phyloP scores from a whole-genome alignment of 1,140 invertebrate species.

The Limonius californicus region DNA sequence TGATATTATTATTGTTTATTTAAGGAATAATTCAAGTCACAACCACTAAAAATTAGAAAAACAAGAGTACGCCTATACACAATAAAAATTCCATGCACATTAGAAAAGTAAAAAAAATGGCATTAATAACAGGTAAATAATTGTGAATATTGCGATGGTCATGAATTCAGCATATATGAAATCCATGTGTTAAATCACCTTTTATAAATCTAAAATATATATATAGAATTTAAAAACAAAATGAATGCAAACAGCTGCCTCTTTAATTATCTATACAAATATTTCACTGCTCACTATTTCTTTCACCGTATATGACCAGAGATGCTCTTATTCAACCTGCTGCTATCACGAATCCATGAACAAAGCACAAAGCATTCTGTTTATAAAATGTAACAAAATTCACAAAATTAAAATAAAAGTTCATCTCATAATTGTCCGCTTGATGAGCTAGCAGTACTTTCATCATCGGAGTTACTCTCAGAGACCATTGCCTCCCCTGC shows the following conservation, averaged over 20 bases:
- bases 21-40: conserved; percentile 1
- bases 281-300: no score
- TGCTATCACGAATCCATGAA: no score
- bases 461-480: conserved; percentile 55
- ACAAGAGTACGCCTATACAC: background rate
- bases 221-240: no score
- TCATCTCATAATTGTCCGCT: conserved; percentile 36
- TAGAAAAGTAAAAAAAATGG: background rate
- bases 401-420: conserved; percentile 8
- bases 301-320: no score
- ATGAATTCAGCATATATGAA: no score
- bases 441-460: conserved; percentile 48
- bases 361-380: background rate
- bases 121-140: background rate
- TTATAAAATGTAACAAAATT: conserved; percentile 1
- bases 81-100: background rate
- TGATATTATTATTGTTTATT: conserved; percentile 8
- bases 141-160: no score
- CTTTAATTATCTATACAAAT: no score
- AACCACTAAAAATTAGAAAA: background rate
- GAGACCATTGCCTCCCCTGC: conserved; percentile 59
- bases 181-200: no score
- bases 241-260: no score
- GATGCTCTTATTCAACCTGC: no score
- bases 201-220: no score